These are phyloP conservation scores for Dione juno DNA, from an alignment of 2,888 invertebrate species.

Conservation along the genomic window DNA sequence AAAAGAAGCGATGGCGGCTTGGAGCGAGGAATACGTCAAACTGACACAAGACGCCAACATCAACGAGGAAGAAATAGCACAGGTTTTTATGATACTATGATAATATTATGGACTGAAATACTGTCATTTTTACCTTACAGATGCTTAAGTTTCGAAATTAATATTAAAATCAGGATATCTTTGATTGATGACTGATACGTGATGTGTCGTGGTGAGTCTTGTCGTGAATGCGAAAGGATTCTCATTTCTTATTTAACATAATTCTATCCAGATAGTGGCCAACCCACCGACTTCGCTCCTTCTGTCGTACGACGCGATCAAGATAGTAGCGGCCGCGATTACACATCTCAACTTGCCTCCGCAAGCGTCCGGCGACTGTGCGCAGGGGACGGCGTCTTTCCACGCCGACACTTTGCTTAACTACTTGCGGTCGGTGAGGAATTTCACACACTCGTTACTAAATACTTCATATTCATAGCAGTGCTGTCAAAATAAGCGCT, in stretches of 20 bases:
- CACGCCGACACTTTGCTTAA: conserved; percentile 75
- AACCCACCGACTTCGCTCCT: conserved; percentile 50
- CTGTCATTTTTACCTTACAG: too few relatives aligned
- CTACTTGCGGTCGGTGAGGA: conserved; percentile 66
- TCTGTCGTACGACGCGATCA: conserved; percentile 59
- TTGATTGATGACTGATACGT: too few relatives aligned
- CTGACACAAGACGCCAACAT: conserved; percentile 46
- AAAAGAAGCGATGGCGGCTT: conserved; percentile 42
- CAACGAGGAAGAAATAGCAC: conserved; percentile 31
- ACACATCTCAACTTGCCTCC: conserved; percentile 52
- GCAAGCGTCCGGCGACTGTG: conserved; percentile 56
- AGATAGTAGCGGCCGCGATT: conserved; percentile 52
- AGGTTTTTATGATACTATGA: neutral
- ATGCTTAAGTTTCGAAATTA: too few relatives aligned
- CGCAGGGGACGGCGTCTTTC: conserved; percentile 60
- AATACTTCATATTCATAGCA: neutral
- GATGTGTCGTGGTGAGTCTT: too few relatives aligned
- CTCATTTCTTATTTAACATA: neutral
- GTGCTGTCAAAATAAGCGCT: too few relatives aligned
- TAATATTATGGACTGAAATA: too few relatives aligned
- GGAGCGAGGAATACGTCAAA: conserved; percentile 48
- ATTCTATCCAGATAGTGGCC: conserved; percentile 36
- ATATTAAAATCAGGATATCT: too few relatives aligned
- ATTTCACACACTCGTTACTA: neutral
- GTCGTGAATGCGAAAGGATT: neutral